phyloP scores from a whole-genome alignment of 2,113 vertebrate genomes.

The Marmota monax region DNA sequence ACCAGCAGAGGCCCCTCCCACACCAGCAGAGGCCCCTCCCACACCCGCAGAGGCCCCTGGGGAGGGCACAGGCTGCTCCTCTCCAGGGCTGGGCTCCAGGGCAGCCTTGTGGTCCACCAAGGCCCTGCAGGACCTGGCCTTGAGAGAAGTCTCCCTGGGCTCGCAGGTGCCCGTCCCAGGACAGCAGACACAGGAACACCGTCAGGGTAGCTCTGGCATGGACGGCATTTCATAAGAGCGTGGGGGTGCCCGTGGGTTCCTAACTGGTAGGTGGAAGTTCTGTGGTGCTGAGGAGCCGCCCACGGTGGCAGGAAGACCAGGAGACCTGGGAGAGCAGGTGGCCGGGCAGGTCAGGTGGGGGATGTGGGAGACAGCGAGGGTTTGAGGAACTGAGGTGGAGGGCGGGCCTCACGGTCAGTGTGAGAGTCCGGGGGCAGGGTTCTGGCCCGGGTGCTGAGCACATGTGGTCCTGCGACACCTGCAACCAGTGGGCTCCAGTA shows the following conservation, averaged over 20 bases:
- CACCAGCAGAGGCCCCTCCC: no score
- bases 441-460: background rate
- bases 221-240: background rate
- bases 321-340: background rate
- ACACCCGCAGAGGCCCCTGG: no score
- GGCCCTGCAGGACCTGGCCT: no score
- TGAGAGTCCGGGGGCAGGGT: background rate
- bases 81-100: background rate
- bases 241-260: no score
- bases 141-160: no score
- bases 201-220: background rate
- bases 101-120: background rate
- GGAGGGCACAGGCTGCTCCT: no score
- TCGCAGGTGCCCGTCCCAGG: background rate
- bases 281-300: background rate
- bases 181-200: background rate
- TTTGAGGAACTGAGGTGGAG: no score
- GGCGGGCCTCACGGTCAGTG: background rate
- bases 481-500: background rate
- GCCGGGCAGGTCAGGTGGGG: no score
- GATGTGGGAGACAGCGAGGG: background rate
- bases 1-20: no score
- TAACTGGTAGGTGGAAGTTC: no score
- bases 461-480: background rate
- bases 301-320: background rate